Conservation (phyloP, 2,888 invertebrate genomes). For the Hipparchia semele region DNA sequence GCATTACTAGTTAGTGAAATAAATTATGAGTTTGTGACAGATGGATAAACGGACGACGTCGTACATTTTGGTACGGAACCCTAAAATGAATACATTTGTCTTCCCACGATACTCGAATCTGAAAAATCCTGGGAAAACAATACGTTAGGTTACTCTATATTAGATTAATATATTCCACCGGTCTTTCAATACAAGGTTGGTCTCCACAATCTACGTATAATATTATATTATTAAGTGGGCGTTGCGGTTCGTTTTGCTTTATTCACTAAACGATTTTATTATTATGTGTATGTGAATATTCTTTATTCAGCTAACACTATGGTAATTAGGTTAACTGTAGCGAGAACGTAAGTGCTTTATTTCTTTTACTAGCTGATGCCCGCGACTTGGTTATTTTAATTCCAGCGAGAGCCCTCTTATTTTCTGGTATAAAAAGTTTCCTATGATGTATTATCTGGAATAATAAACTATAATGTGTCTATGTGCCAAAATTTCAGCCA, state of each 20-base stretch:
- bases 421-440: too few relatives aligned
- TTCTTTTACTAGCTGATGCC: not conserved
- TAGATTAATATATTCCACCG: not conserved
- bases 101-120: too few relatives aligned
- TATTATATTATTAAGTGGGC: conserved; percentile 2
- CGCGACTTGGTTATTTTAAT: too few relatives aligned
- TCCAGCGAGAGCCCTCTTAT: too few relatives aligned
- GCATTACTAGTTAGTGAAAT: too few relatives aligned
- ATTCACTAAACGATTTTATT: not conserved
- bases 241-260: conserved; percentile 1
- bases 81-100: too few relatives aligned
- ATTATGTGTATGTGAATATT: conserved; percentile 2
- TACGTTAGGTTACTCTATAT: conserved; percentile 1
- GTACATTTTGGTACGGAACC: too few relatives aligned
- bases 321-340: not conserved
- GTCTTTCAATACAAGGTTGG: conserved; percentile 9
- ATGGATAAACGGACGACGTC: too few relatives aligned
- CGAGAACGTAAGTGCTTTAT: not conserved
- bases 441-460: too few relatives aligned
- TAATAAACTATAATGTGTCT: too few relatives aligned
- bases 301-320: not conserved
- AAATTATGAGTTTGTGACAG: too few relatives aligned
- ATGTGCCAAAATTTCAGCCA: too few relatives aligned
- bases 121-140: not conserved
- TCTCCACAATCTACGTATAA: conserved; percentile 1